phyloP scores from a whole-genome alignment of 2,888 invertebrate genomes.

The Calliphora vomitoria region DNA sequence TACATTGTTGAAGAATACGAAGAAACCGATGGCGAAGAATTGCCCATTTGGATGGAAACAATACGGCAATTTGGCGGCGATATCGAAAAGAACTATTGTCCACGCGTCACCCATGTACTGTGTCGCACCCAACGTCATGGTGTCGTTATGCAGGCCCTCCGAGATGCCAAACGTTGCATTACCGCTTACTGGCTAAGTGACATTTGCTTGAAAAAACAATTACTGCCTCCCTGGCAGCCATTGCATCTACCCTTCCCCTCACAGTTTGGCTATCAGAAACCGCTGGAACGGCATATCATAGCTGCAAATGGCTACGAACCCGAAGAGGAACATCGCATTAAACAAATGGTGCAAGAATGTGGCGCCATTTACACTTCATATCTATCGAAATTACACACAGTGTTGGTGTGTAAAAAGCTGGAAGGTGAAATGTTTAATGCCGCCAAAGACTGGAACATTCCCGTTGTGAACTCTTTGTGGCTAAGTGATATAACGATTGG shows the following conservation, averaged over 20 bases:
- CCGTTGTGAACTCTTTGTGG: slow-evolving; percentile 97
- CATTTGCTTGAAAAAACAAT: slow-evolving; percentile 92
- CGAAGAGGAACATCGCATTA: slow-evolving; percentile 92
- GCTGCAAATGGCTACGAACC: slow-evolving; percentile 95
- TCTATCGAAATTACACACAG: slow-evolving; percentile 91
- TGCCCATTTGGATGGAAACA: slow-evolving; percentile 89
- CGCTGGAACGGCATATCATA: slow-evolving; percentile 91
- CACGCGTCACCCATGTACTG: slow-evolving; percentile 95
- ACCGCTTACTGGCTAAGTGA: slow-evolving; percentile 97
- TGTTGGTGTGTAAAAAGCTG: slow-evolving; percentile 91
- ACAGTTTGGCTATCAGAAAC: slow-evolving; percentile 88
- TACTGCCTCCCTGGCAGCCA: slow-evolving; percentile 96
- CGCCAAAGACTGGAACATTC: slow-evolving; percentile 96
- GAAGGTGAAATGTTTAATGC: slow-evolving; percentile 95
- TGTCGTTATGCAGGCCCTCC: slow-evolving; percentile 92
- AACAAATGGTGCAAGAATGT: slow-evolving; percentile 92
- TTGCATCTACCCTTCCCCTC: slow-evolving; percentile 94
- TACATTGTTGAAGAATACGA: slow-evolving; percentile 95
- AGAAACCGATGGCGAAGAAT: slow-evolving; percentile 87
- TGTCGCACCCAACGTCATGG: slow-evolving; percentile 96
- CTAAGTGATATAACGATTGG: slow-evolving; percentile 96
- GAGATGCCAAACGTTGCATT: slow-evolving; percentile 90
- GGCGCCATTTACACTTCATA: slow-evolving; percentile 94
- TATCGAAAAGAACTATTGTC: slow-evolving; percentile 93
- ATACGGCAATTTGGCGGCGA: slow-evolving; percentile 94